A percentile compares a stretch with the other conserved stretches of the same genome.
Conservation (phyloP, 2,797 vertebrate species). For the Carcharodon carcharias region DNA sequence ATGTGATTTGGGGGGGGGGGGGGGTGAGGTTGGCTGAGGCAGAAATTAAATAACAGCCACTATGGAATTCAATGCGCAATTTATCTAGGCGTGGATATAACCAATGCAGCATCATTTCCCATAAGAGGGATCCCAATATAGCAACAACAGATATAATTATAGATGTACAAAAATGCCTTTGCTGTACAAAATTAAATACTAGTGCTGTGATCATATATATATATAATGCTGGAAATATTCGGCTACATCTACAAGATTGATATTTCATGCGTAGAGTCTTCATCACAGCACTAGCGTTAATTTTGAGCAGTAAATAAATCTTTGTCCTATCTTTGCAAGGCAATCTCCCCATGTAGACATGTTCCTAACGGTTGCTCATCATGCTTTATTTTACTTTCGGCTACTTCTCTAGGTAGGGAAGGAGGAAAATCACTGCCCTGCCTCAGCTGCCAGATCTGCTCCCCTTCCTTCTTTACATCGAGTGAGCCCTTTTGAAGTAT, state of each 20-base stretch:
- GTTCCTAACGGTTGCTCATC: no score
- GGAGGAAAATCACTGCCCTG: neutral
- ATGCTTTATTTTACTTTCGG: neutral
- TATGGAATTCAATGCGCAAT: neutral
- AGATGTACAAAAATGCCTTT: no score
- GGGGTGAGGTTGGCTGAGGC: neutral
- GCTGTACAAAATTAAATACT: no score
- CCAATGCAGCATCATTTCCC: neutral
- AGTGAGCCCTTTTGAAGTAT: neutral
- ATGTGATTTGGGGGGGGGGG: neutral
- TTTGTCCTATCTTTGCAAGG: neutral
- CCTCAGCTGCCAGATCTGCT: neutral
- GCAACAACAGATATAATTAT: neutral
- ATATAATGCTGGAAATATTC: neutral
- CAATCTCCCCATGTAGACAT: neutral
- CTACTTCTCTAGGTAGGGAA: neutral
- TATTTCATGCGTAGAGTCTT: neutral
- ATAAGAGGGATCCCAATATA: neutral
- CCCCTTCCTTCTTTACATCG: neutral
- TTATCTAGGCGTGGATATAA: neutral
- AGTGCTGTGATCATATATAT: neutral
- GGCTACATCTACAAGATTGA: neutral
- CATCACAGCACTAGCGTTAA: neutral
- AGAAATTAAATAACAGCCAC: neutral
- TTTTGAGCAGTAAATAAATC: neutral